Conservation (phyloP, 2,113 vertebrate genomes). For the Heteronetta atricapilla region DNA sequence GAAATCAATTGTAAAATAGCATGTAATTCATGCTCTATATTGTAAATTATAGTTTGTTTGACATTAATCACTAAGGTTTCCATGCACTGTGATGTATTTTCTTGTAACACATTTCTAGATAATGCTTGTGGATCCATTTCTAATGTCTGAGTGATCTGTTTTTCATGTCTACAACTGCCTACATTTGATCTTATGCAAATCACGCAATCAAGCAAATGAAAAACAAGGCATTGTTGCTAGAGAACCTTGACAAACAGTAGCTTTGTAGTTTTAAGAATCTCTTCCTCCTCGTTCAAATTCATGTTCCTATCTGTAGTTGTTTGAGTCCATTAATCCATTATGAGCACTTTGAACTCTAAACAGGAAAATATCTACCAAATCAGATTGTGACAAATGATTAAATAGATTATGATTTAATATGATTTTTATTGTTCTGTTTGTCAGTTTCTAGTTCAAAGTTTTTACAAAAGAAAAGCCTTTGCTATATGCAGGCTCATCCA, state of each 20-base stretch:
- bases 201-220: conserved; percentile 74
- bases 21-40: conserved; percentile 71
- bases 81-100: conserved; percentile 61
- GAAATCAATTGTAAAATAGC: conserved; percentile 81
- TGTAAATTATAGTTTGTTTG: conserved; percentile 79
- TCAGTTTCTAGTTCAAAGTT: not conserved
- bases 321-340: conserved; percentile 17
- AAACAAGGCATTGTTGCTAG: conserved; percentile 64
- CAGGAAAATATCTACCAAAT: conserved; percentile 1
- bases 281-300: conserved; percentile 18
- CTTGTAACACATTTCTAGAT: conserved; percentile 54
- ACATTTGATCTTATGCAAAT: conserved; percentile 80
- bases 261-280: conserved; percentile 60
- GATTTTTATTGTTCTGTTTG: conserved; percentile 7
- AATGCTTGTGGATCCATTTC: conserved; percentile 69
- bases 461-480: not conserved
- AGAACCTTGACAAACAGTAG: conserved; percentile 53
- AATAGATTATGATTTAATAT: not conserved
- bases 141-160: conserved; percentile 67
- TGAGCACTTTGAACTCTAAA: conserved; percentile 10
- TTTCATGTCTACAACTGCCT: conserved; percentile 64
- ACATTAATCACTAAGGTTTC: conserved; percentile 74
- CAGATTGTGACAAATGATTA: not conserved
- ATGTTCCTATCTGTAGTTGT: conserved; percentile 16
- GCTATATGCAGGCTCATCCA: not conserved